A percentile compares a stretch with the other conserved stretches of the same genome.
Conservation (phyloP, 2,888 invertebrate genomes). For the Micoletzkya japonica region DNA sequence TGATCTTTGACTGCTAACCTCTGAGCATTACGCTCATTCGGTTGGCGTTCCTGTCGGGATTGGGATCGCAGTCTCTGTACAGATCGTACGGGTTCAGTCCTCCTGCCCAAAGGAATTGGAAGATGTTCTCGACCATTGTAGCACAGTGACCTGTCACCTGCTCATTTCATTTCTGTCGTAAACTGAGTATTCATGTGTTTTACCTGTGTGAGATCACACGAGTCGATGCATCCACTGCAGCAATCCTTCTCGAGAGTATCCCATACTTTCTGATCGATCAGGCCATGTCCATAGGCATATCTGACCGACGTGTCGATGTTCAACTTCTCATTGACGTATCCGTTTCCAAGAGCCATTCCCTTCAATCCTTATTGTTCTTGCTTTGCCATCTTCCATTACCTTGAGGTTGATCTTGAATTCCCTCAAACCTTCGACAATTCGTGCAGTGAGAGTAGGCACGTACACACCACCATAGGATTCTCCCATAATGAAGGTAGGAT, state of each 20-base stretch:
- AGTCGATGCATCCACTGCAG: conserved; percentile 59
- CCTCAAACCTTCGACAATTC: conserved; percentile 63
- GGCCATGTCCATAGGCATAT: conserved; percentile 62
- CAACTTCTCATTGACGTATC: conserved; percentile 60
- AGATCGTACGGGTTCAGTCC: conserved; percentile 60
- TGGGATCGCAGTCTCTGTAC: conserved; percentile 58
- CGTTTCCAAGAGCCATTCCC: conserved; percentile 64
- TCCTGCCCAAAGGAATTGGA: conserved; percentile 62
- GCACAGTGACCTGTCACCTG: conserved; percentile 47
- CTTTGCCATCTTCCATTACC: conserved; percentile 26
- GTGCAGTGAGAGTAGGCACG: conserved; percentile 66
- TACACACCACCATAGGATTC: conserved; percentile 69
- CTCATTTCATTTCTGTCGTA: not conserved
- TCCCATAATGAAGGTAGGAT: conserved; percentile 68
- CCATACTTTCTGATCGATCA: conserved; percentile 62
- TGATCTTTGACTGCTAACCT: conserved; percentile 28
- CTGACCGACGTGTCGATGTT: conserved; percentile 63
- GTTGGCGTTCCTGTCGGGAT: conserved; percentile 52
- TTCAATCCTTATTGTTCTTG: conserved; percentile 11
- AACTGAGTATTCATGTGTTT: not conserved
- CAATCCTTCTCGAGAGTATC: conserved; percentile 56
- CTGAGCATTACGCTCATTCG: conserved; percentile 48
- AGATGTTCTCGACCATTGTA: conserved; percentile 59
- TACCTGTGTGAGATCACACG: conserved; percentile 56
- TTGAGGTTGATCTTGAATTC: conserved; percentile 61